Base-by-base conservation (phyloP, 2,113 vertebrate species). In the Oostethus manadensis region DNA sequence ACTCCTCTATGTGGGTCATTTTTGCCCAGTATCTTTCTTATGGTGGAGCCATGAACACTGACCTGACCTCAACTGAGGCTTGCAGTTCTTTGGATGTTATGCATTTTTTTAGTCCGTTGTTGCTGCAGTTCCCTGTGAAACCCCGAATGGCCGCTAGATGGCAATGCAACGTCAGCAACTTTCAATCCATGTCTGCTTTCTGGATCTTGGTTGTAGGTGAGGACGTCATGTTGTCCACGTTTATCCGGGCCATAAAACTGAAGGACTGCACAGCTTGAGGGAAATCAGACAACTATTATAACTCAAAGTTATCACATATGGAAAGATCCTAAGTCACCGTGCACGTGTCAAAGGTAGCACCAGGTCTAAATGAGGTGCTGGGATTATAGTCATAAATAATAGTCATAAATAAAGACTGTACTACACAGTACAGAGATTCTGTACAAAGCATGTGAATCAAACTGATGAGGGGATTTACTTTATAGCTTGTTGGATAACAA, bases 71-170 rank as follows among this genome's bases (percentile, higher is more conserved):
- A n/a, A n/a, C n/a, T n/a, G n/a, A n/a, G n/a, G n/a, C n/a, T n/a
- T n/a, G n/a, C n/a, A n/a, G n/a, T n/a, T n/a, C n/a, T n/a, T n/a
- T n/a, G n/a, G n/a, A n/a, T n/a, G n/a, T n/a, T n/a, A n/a, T n/a
- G n/a, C n/a, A n/a, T n/a, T n/a, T n/a, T n/a, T n/a, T n/a, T n/a
- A n/a, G 29, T 33, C 1, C 8, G 29, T 33, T 7, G 4, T 33
- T 33, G 29, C 29, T 13, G n/a, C 17, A 3, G 3, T 42, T 56
- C 8, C 1, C 33, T 18, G 35, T 20, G 16, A 15, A 1, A 40
- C 50, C 2, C 8, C 1, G 23, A 0, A 4, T 51, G 42, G 14
- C 71, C 78, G 0, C 77, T 79, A 58, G 82, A 58, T 84, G 75
- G 58, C 76, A 51, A 51, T 55, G 18, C 71, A 66, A 38, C 7